phyloP scores from a whole-genome alignment of 2,797 vertebrate species.

The Urophycis tenuis region DNA sequence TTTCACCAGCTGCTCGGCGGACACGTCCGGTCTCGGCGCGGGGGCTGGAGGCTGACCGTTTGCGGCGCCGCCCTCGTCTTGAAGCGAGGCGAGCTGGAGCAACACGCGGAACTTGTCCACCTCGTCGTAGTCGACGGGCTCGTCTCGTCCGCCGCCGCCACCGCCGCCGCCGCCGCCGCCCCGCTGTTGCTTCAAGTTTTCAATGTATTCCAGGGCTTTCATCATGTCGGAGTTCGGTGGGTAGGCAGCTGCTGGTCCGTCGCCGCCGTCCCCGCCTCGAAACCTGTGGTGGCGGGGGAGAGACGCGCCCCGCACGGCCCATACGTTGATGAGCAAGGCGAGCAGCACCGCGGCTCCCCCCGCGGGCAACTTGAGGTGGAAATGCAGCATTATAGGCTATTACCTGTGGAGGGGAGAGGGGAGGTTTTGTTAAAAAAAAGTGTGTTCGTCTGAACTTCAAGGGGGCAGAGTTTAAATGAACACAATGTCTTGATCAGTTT shows the following conservation, averaged over 20 bases:
- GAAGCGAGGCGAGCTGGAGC: conserved; percentile 70
- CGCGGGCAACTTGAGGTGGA: conserved; percentile 67
- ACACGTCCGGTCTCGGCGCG: conserved; percentile 66
- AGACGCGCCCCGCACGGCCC: conserved; percentile 75
- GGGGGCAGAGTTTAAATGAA: neutral
- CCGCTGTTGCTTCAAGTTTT: conserved; percentile 89
- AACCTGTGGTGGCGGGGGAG: conserved; percentile 82
- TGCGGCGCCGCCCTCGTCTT: conserved; percentile 67
- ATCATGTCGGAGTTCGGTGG: conserved; percentile 88
- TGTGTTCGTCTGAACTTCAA: neutral
- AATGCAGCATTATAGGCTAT: conserved; percentile 70
- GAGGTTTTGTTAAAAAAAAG: neutral
- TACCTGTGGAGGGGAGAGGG: conserved; percentile 52
- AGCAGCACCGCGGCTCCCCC: conserved; percentile 72
- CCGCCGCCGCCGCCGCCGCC: conserved; percentile 51
- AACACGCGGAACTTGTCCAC: conserved; percentile 73
- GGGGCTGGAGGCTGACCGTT: conserved; percentile 59
- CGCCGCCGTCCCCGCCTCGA: conserved; percentile 74
- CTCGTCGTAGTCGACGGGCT: conserved; percentile 79
- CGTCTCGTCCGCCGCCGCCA: conserved; percentile 49
- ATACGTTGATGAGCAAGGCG: conserved; percentile 71
- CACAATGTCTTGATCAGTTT: neutral
- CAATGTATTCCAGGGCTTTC: conserved; percentile 97
- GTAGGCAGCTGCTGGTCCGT: conserved; percentile 68
- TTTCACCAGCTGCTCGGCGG: conserved; percentile 81